phyloP scores from a whole-genome alignment of 1,140 invertebrate species.

The Procambarus clarkii region DNA sequence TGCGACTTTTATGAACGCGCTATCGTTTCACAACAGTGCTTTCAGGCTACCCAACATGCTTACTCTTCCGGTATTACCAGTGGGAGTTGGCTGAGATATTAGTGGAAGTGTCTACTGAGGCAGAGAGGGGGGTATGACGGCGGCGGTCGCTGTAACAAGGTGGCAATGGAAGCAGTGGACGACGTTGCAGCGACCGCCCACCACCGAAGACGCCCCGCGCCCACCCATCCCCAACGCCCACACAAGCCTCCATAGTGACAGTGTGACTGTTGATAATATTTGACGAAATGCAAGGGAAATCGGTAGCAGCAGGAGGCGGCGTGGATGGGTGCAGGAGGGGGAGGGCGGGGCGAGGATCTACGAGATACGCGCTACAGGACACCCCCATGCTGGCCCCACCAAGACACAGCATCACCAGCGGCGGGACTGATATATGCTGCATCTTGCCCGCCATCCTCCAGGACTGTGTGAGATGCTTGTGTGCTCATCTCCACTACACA shows the following conservation, averaged over 20 bases:
- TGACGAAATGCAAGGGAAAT: background rate
- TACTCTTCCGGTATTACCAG: background rate
- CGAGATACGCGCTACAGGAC: background rate
- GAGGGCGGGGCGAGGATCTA: background rate
- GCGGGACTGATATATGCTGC: background rate
- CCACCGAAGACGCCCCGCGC: too few relatives aligned
- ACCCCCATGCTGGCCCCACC: background rate
- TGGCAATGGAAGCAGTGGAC: background rate
- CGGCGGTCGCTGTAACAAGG: too few relatives aligned
- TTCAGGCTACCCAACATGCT: background rate
- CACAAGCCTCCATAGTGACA: background rate
- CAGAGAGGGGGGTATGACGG: background rate
- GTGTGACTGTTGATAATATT: background rate
- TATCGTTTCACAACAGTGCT: background rate
- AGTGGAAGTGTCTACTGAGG: background rate
- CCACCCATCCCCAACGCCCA: too few relatives aligned
- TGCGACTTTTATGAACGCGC: background rate
- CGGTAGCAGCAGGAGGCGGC: too few relatives aligned
- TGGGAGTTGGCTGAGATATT: background rate
- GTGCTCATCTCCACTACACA: background rate
- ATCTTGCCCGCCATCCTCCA: background rate
- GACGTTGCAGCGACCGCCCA: background rate
- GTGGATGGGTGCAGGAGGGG: too few relatives aligned
- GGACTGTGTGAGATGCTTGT: background rate
- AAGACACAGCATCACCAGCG: background rate